phyloP scores from a whole-genome alignment of 2,113 vertebrate genomes.

The Ciconia stormi region DNA sequence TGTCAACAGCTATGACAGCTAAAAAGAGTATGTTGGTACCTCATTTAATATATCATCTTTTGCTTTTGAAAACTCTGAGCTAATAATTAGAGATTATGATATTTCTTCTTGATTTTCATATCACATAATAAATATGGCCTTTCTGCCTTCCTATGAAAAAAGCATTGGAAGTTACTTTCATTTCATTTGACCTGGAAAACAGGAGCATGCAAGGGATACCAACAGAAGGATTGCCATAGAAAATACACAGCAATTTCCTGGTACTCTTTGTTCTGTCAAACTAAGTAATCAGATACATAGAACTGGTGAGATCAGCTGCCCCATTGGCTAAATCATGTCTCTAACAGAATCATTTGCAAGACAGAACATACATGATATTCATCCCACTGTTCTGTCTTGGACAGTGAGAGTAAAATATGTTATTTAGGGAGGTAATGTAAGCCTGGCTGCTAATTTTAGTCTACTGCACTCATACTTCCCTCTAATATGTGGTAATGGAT shows the following conservation, averaged over 20 bases:
- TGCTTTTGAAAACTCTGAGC: background rate
- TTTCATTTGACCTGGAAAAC: background rate
- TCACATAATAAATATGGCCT: background rate
- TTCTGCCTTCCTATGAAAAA: background rate
- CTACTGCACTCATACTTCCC: background rate
- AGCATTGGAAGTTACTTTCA: background rate
- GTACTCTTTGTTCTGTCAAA: background rate
- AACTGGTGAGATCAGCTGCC: background rate
- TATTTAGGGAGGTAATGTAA: background rate
- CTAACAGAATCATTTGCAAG: background rate
- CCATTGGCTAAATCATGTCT: background rate
- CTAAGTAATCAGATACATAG: background rate
- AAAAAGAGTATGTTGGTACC: background rate
- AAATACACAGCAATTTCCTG: background rate
- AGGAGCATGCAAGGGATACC: background rate
- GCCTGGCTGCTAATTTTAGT: background rate
- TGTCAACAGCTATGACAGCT: background rate
- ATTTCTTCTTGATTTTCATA: background rate
- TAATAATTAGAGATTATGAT: background rate
- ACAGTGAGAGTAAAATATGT: background rate
- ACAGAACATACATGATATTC: background rate
- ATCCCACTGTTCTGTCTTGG: background rate
- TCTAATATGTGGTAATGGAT: background rate
- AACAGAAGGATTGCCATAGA: background rate
- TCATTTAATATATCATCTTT: background rate